A percentile compares a stretch with the other conserved stretches of the same genome.
These are phyloP conservation scores for Cheiracanthium punctorium DNA, from an alignment of 2,888 invertebrate species.

Conservation along the genomic window DNA sequence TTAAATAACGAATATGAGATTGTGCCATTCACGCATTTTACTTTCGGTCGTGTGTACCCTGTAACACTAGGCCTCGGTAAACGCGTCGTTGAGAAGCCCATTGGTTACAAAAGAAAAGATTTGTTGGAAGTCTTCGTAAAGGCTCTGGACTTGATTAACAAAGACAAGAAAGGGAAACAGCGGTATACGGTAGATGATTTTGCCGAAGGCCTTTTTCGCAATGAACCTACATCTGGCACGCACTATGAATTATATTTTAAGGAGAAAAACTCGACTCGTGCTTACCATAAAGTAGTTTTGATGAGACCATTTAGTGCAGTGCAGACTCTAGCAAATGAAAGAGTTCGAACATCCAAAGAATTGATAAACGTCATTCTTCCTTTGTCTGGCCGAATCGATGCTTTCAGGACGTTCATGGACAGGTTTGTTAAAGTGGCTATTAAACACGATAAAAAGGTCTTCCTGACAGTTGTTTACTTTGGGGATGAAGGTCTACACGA, in stretches of 20 bases:
- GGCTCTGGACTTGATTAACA: conserved; percentile 81
- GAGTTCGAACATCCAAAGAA: conserved; percentile 79
- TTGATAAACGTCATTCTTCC: conserved; percentile 85
- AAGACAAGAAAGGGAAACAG: conserved; percentile 69
- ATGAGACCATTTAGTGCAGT: conserved; percentile 84
- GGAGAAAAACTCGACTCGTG: conserved; percentile 77
- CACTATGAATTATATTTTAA: conserved; percentile 86
- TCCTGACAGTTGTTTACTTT: conserved; percentile 85
- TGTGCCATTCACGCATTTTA: conserved; percentile 86
- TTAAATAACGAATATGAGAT: conserved; percentile 86
- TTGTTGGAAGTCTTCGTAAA: conserved; percentile 82
- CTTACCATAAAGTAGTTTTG: conserved; percentile 79
- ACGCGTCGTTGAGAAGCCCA: conserved; percentile 86
- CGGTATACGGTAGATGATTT: conserved; percentile 84
- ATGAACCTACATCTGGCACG: conserved; percentile 84
- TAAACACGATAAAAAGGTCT: conserved; percentile 83
- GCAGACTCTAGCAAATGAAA: conserved; percentile 80
- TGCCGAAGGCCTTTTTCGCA: conserved; percentile 84
- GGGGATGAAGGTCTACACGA: conserved; percentile 83
- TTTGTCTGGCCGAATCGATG: conserved; percentile 82
- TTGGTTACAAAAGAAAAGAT: conserved; percentile 84
- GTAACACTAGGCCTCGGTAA: conserved; percentile 85
- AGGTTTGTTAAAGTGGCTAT: conserved; percentile 83
- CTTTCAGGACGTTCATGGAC: conserved; percentile 85
- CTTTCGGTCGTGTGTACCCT: conserved; percentile 81